Evolutionary conservation across 1,140 invertebrate species (phyloP), one percentile per base, ranked within the genome.

Genomic region (Drosophila setifemur): DNA sequence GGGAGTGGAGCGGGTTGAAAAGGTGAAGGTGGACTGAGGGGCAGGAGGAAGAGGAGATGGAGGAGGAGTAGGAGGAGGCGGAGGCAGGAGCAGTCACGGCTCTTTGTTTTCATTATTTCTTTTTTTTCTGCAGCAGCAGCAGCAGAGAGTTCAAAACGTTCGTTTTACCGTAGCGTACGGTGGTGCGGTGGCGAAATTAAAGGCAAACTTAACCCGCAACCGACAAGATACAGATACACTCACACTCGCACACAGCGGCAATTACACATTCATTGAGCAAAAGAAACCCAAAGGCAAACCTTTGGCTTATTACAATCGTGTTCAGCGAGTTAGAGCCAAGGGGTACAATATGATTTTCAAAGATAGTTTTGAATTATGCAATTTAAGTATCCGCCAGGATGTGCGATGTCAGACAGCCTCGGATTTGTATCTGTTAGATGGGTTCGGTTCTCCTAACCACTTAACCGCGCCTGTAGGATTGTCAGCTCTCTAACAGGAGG

Each of bases 181-280:
- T 75, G 71, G n/a, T n/a, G 33, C 73, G 73, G 73, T 83, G 77
- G 78, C 78, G 70, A 86, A 85, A 85, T 85, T 60, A 79, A 85
- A 86, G 75, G 70, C 74, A 74, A 55, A 54, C 63, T 70, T 70
- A 71, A 50, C 73, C 74, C 69, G 63, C 42, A 61, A 61, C 49
- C 14, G 5, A 37, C 14, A 18, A 18, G 33, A 37, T 35, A 60
- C 54, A 47, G 40, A 48, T 35, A 74, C 48, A 25, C 28, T 50
- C 29, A 50, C 48, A 44, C 7, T 37, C 61, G 14, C 12, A 70
- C 42, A 49, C 35, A 40, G 57, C 55, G 58, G 31, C 48, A 67
- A 25, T 25, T 42, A 45, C 28, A 68, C 25, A 70, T 70, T 70
- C 66, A 70, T 71, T 71, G 43, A 71, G 42, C 26, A 31, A 33